Evolutionary conservation across 2,113 vertebrate species (phyloP).

Genomic region (Irena cyanogastra): DNA sequence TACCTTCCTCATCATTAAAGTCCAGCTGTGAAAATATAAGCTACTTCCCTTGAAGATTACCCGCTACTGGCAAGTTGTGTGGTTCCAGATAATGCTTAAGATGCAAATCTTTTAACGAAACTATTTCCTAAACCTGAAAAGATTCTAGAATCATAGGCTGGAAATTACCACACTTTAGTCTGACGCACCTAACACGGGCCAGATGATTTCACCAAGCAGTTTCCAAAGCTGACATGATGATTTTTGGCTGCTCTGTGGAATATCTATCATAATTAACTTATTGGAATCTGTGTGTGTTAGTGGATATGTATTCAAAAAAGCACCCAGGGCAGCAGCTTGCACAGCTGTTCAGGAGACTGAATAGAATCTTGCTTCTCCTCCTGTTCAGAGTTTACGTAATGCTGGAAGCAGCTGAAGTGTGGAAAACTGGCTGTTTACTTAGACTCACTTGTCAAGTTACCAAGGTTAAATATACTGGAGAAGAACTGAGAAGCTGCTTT

Average conservation of each 20-base stretch:
- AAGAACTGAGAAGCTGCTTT: background rate
- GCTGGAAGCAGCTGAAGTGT: constrained; percentile 27
- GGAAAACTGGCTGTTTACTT: constrained; percentile 9
- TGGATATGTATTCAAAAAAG: background rate
- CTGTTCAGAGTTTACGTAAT: constrained; percentile 10
- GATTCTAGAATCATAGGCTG: background rate
- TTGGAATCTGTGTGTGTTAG: background rate
- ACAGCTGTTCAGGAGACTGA: background rate
- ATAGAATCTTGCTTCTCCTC: background rate
- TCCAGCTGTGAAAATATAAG: background rate
- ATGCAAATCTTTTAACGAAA: background rate
- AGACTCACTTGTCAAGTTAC: background rate
- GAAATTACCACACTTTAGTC: background rate
- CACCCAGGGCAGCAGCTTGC: background rate
- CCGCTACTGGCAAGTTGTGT: background rate
- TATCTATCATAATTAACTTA: background rate
- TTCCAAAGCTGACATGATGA: background rate
- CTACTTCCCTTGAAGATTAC: background rate
- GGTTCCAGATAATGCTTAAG: background rate
- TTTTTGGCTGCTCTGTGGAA: background rate
- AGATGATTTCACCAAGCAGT: background rate
- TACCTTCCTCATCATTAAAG: background rate
- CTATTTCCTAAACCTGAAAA: background rate
- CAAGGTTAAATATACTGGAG: background rate
- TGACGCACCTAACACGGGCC: background rate